Conservation (phyloP, 1,140 invertebrate species). For the Aradophagus sp. region DNA sequence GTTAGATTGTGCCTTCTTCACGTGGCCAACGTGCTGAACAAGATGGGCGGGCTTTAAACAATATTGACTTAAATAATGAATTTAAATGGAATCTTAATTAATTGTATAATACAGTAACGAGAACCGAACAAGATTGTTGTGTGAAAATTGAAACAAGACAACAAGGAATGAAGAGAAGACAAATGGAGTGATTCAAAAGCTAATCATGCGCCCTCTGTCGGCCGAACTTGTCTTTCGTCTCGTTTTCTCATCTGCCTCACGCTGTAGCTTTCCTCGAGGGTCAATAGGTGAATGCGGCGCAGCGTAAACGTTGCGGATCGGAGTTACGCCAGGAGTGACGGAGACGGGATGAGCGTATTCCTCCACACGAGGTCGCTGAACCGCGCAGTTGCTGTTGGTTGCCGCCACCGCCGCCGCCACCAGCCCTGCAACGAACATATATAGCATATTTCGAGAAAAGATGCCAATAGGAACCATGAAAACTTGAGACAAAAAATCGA, state of each 20-base stretch:
- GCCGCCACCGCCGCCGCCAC: slow-evolving; percentile 43
- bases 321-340: slow-evolving; percentile 41
- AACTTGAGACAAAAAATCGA: too few species aligned
- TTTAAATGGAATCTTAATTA: too few species aligned
- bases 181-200: slow-evolving; percentile 10
- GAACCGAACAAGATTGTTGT: too few species aligned
- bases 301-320: slow-evolving; percentile 51
- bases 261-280: slow-evolving; percentile 47
- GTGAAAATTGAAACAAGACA: too few species aligned
- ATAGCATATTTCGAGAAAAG: too few species aligned
- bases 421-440: too few species aligned
- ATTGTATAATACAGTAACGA: too few species aligned
- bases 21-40: slow-evolving; percentile 17
- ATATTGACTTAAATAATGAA: slow-evolving; percentile 37
- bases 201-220: slow-evolving; percentile 17
- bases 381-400: slow-evolving; percentile 62
- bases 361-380: slow-evolving; percentile 68
- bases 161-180: too few species aligned
- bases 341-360: slow-evolving; percentile 53
- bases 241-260: slow-evolving; percentile 36
- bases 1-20: slow-evolving; percentile 38
- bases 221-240: slow-evolving; percentile 33
- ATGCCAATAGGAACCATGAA: too few species aligned
- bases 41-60: slow-evolving; percentile 19
- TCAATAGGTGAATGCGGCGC: slow-evolving; percentile 53